A percentile compares a stretch with the other conserved stretches of the same genome.
phyloP scores from a whole-genome alignment of 2,113 vertebrate genomes.

The Paramormyrops kingsleyae region DNA sequence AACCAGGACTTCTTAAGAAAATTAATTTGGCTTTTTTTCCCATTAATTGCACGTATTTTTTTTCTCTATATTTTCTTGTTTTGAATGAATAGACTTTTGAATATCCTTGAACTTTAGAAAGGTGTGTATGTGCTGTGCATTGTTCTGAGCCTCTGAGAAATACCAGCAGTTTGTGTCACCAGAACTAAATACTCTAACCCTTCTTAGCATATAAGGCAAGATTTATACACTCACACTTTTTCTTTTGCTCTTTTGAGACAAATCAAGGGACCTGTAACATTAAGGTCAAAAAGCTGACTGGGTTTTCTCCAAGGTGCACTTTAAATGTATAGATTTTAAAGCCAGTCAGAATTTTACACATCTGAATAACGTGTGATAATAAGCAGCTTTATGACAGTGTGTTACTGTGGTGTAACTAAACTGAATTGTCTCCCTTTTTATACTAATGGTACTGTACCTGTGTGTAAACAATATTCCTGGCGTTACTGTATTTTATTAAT shows the following conservation, averaged over 20 bases:
- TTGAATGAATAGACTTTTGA: neutral
- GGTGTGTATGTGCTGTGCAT: neutral
- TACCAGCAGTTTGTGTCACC: neutral
- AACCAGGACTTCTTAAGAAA: neutral
- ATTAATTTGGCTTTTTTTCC: neutral
- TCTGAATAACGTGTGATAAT: neutral
- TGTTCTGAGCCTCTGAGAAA: neutral
- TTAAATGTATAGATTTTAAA: neutral
- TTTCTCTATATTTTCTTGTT: neutral
- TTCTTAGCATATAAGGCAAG: neutral
- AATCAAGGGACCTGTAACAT: neutral
- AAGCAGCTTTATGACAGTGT: too few relatives aligned
- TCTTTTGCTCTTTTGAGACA: neutral
- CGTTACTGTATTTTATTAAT: neutral
- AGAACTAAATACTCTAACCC: neutral
- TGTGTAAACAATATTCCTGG: neutral
- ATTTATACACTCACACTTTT: neutral
- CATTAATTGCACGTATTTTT: neutral
- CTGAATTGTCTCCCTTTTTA: neutral
- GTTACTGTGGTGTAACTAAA: neutral
- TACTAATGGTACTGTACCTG: constrained; percentile 4
- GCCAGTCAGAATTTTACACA: neutral
- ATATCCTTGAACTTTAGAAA: neutral
- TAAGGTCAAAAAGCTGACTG: neutral
- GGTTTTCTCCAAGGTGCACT: neutral